Evolutionary conservation across 2,888 invertebrate species (phyloP), one percentile per base, ranked within the genome.

Genomic region (Leptopilina myrica): DNA sequence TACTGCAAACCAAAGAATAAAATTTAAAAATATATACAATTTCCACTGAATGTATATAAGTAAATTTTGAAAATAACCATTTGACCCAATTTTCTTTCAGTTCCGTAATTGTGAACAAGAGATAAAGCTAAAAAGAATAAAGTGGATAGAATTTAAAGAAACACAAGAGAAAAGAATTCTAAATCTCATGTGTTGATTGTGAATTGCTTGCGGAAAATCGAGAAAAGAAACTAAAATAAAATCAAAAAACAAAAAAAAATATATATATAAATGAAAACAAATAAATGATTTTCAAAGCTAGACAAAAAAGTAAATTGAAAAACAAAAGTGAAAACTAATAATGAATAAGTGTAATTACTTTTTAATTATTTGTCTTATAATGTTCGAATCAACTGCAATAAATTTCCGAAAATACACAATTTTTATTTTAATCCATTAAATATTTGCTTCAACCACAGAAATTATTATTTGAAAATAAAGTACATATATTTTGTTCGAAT

Each of bases 161-260:
- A 26, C 20, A 12, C 8, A 33, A 56, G 53, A 56, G 56, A 53
- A 73, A 53, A 56, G n/a, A 14, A 26, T 73, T 56, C 56, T 56
- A n/a, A 73, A 56, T 53, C 26, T 53, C 14, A 69, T 69, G 69
- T 69, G 33, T 69, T 33, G 53, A 53, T 69, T 43, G 9, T 53
- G 33, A 14, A 26, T 11, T 14, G 53, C 26, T 46, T 46, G 46
- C 15, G 11, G 15, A 12, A 3, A 14, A 69, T 8, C 33, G 14
- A 56, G 8, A 26, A 15, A 56, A 73, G 5, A 3, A 14, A 14
- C 2, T 15, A 43, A 43, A 43, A 8, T 8, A 43, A 43, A 8
- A 43, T 8, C 7, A 59, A 59, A 59, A n/a, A 5, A n/a, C 15
- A 1, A 53, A 73, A 26, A 14, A 56, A 59, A 59, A n/a, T 65